phyloP scores from a whole-genome alignment of 2,888 invertebrate species.

The Metopia argyrocephala region DNA sequence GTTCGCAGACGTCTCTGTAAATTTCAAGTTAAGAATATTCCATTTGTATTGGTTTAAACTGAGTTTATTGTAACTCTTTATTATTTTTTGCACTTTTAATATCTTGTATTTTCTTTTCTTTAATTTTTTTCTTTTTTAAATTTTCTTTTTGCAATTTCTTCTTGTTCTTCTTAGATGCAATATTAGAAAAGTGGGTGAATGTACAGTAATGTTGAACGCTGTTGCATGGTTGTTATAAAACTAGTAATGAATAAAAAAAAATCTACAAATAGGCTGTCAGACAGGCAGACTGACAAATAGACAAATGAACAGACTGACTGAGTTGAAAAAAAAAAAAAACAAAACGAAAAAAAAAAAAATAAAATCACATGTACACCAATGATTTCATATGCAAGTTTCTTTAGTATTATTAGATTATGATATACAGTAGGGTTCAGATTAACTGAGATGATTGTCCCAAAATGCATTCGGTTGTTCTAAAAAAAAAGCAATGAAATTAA shows the following conservation, averaged over 20 bases:
- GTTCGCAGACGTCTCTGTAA: constrained; percentile 42
- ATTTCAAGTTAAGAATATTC: constrained; percentile 23
- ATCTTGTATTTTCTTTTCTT: constrained; percentile 24
- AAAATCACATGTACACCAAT: too few relatives aligned
- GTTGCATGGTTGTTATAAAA: constrained; percentile 40
- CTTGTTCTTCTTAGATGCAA: constrained; percentile 57
- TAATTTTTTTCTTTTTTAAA: not conserved
- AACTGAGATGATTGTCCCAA: too few relatives aligned
- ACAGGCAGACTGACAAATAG: constrained; percentile 9
- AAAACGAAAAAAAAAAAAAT: too few relatives aligned
- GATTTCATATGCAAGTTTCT: too few relatives aligned
- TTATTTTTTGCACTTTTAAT: constrained; percentile 26
- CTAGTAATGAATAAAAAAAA: constrained; percentile 36
- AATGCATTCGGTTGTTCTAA: too few relatives aligned
- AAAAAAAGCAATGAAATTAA: too few relatives aligned
- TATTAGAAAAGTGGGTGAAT: constrained; percentile 77
- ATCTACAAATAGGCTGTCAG: constrained; percentile 21
- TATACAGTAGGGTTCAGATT: too few relatives aligned
- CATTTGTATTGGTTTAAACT: constrained; percentile 41
- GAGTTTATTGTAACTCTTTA: constrained; percentile 40
- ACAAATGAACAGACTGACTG: not conserved
- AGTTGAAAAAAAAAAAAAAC: not conserved
- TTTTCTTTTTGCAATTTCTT: not conserved
- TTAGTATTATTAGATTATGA: too few relatives aligned
- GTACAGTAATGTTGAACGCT: constrained; percentile 76